These are phyloP conservation scores for Xanthostigma xanthostigma DNA, from an alignment of 2,888 invertebrate genomes.

Conservation along the genomic window DNA sequence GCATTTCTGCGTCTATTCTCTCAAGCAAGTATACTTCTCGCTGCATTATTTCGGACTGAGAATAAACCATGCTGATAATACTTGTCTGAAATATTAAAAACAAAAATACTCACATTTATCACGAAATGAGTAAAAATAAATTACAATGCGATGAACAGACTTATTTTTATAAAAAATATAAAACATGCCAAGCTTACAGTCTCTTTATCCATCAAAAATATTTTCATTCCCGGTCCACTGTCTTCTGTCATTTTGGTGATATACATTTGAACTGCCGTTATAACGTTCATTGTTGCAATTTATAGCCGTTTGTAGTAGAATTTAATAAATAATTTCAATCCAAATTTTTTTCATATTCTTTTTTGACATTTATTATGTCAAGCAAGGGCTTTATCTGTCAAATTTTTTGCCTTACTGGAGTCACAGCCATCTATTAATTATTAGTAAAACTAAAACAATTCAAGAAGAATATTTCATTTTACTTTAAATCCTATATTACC, in stretches of 20 bases:
- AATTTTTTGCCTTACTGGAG: no score
- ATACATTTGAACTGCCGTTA: conserved; percentile 84
- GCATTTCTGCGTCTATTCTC: conserved; percentile 45
- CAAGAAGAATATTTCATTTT: no score
- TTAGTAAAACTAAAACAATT: no score
- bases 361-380: no score
- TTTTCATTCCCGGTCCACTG: conserved; percentile 98
- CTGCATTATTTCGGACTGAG: conserved; percentile 95
- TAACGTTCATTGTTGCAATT: conserved; percentile 65
- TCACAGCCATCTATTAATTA: no score
- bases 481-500: no score
- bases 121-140: conserved; percentile 7
- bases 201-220: conserved; percentile 93
- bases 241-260: conserved; percentile 95
- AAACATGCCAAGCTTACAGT: conserved; percentile 45
- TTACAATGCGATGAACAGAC: conserved; percentile 10
- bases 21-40: conserved; percentile 97
- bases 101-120: conserved; percentile 2
- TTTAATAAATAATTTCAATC: no score
- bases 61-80: conserved; percentile 93
- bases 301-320: background rate
- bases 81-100: conserved; percentile 54
- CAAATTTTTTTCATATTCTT: no score
- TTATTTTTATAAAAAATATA: conserved; percentile 1
- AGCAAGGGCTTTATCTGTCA: no score